A percentile compares a stretch with the other conserved stretches of the same genome.
phyloP scores from a whole-genome alignment of 2,113 vertebrate species.

The Hemiprocne comata region DNA sequence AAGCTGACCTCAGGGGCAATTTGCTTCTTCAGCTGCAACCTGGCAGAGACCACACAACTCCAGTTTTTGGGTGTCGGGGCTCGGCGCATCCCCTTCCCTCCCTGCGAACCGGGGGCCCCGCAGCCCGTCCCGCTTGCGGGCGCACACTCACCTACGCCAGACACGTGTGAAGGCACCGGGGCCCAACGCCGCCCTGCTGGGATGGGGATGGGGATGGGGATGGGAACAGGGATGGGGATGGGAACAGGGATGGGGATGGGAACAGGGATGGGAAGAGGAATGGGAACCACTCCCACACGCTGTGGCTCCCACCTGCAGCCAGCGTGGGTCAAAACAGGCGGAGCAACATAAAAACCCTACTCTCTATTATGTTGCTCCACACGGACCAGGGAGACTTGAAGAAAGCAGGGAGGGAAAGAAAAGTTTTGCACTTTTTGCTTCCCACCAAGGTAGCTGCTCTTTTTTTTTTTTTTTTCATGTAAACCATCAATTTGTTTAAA shows the following conservation, averaged over 20 bases:
- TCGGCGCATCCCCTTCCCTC: not conserved
- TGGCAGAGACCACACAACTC: not conserved
- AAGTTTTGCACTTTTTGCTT: not conserved
- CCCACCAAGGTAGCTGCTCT: not conserved
- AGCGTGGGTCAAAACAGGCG: not conserved
- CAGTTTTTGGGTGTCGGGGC: not conserved
- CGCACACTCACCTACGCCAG: fast-evolving
- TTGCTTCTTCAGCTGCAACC: not conserved
- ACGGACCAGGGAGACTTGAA: not conserved
- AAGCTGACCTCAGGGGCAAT: not conserved
- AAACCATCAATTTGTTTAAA: conserved; percentile 36
- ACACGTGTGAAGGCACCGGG: not conserved
- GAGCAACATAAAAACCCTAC: not conserved
- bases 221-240: fast-evolving
- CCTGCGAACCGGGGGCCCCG: fast-evolving
- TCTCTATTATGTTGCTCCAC: not conserved
- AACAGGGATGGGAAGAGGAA: not conserved
- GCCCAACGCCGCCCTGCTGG: not conserved
- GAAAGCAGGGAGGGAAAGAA: not conserved
- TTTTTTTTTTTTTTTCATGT: not conserved
- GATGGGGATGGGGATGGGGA: not conserved
- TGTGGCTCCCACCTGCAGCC: not conserved
- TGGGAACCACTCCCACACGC: not conserved
- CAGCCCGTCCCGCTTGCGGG: fast-evolving
- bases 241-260: fast-evolving